Conservation (phyloP, 1,140 invertebrate genomes). For the Leptinotarsa lineolata region DNA sequence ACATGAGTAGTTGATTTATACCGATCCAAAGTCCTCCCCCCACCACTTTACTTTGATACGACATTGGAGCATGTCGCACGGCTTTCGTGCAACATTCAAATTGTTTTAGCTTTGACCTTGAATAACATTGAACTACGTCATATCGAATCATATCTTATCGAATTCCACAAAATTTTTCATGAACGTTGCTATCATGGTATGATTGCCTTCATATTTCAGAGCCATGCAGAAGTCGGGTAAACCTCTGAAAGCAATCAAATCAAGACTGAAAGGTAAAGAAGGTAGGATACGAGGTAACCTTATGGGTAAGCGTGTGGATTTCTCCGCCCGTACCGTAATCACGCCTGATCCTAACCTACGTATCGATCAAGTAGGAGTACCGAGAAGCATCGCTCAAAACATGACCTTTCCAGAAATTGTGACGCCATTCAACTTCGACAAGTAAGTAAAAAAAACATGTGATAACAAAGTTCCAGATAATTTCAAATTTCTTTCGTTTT, state of each 20-base stretch:
- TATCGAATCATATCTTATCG: no score
- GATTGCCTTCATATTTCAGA: constrained; percentile 54
- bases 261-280: constrained; percentile 91
- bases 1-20: no score
- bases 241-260: constrained; percentile 97
- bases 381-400: constrained; percentile 97
- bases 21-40: no score
- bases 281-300: constrained; percentile 97
- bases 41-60: no score
- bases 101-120: no score
- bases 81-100: no score
- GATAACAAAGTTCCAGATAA: neutral
- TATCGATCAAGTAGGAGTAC: constrained; percentile 99
- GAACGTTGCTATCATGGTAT: neutral
- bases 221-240: constrained; percentile 99
- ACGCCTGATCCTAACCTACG: constrained; percentile 98
- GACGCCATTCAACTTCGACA: constrained; percentile 98
- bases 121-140: no score
- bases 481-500: constrained; percentile 35
- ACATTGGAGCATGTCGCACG: no score
- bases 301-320: constrained; percentile 99
- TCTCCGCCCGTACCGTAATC: constrained; percentile 98
- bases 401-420: constrained; percentile 99
- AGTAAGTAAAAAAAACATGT: constrained; percentile 56
- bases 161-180: no score